Evolutionary conservation across 2,113 vertebrate species (phyloP).

Genomic region (Haplochromis vanheusdeni): DNA sequence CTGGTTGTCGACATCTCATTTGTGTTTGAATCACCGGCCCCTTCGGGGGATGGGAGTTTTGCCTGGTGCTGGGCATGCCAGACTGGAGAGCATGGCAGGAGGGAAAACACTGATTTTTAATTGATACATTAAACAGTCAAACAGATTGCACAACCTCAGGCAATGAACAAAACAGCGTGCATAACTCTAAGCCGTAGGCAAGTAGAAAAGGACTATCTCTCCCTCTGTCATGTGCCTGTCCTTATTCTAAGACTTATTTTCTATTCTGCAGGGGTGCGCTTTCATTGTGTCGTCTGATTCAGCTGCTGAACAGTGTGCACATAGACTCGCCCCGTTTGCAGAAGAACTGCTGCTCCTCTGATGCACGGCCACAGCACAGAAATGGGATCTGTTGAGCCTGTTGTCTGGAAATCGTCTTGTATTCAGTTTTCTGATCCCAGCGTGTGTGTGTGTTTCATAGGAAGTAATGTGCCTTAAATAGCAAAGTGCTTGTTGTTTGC

Average conservation of each 20-base stretch:
- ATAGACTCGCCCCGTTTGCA: not conserved
- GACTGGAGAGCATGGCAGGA: not conserved
- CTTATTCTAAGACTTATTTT: not conserved
- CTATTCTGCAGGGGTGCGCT: not conserved
- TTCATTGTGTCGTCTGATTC: not conserved
- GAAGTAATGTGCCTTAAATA: not conserved
- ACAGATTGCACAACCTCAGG: not conserved
- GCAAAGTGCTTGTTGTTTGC: not conserved
- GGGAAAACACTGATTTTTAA: not conserved
- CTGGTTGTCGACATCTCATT: not conserved
- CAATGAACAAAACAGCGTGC: not conserved
- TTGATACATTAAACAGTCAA: not conserved
- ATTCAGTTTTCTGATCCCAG: not conserved
- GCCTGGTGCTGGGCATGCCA: not conserved
- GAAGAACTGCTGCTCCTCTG: not conserved
- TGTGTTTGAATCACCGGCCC: not conserved
- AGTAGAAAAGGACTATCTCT: not conserved
- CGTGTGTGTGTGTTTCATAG: not conserved
- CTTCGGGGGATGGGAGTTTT: not conserved
- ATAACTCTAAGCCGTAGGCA: not conserved
- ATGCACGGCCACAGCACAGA: not conserved
- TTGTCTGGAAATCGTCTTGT: not conserved
- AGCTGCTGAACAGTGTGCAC: not conserved
- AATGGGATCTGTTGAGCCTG: not conserved
- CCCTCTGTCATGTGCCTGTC: not conserved